phyloP scores from a whole-genome alignment of 1,140 invertebrate genomes.

The Nasonia giraulti region DNA sequence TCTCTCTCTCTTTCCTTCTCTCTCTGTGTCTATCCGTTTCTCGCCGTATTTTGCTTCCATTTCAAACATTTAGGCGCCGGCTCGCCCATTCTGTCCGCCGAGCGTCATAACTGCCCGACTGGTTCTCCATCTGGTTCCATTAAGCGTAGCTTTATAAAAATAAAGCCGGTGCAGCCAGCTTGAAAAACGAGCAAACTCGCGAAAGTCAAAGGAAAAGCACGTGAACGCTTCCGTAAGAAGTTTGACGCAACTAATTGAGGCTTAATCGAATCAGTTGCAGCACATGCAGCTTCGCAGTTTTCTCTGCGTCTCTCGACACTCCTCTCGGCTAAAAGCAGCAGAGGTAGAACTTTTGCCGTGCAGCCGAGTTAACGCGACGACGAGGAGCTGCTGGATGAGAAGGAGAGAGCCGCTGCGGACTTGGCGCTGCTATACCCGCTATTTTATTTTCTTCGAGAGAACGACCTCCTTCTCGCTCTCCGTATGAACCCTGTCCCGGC shows the following conservation, averaged over 20 bases:
- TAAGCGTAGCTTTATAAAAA: no score
- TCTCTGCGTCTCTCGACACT: no score
- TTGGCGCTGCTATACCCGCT: not conserved
- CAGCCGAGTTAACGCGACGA: not conserved
- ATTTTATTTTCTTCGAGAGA: constrained; percentile 12
- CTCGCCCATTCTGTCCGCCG: not conserved
- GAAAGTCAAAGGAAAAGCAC: not conserved
- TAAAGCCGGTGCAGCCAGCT: no score
- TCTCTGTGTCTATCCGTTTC: not conserved
- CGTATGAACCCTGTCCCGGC: not conserved
- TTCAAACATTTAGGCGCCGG: not conserved
- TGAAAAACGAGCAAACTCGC: not conserved
- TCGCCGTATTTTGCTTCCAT: not conserved
- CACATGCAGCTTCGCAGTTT: not conserved
- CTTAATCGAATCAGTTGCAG: not conserved
- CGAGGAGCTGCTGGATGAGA: not conserved
- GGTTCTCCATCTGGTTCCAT: not conserved
- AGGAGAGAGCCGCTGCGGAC: not conserved
- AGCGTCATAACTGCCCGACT: not conserved
- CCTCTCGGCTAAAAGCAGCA: no score
- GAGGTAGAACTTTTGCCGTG: constrained; percentile 7
- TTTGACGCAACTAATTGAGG: not conserved
- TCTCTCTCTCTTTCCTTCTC: not conserved
- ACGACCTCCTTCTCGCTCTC: constrained; percentile 20
- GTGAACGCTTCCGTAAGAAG: not conserved